Base-by-base conservation (phyloP, 2,113 vertebrate genomes). In the Hystrix brachyura region DNA sequence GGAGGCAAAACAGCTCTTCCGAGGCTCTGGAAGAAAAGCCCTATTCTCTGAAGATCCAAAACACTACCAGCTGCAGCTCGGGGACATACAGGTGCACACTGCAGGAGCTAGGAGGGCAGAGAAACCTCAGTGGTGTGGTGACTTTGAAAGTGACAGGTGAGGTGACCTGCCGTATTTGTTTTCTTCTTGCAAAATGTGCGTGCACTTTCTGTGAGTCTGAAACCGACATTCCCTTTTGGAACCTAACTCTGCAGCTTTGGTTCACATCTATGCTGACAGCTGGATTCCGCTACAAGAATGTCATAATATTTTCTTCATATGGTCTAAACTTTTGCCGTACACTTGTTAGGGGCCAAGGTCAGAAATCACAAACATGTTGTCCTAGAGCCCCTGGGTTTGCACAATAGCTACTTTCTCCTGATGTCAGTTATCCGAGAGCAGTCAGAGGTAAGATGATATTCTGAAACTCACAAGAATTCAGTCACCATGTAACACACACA, bases 81-180 rank as follows among this genome's bases (percentile, higher is more conserved):
- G 98, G 98, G 51, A 98, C 65, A 0, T 99, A 99, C 57, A 98
- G 82, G 13, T 99, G 98, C 34, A 78, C 60, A 11, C 74, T 99
- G 96, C 3, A 25, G 65, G 97, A 94, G 5, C 94, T 71, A 4
- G 93, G n/a, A 0, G 95, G 97, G 79, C 95, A 96, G 34, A 90
- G 0, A 29, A 98, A 98, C 46, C 87, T 92, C 46, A 99, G 97
- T 13, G 91, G 94, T 96, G 98, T 53, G 0, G 91, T 98, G 96
- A 96, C 62, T 1, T 25, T 99, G n/a, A 97, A 89, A 96, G 98
- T 99, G 95, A 98, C 98, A 98, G 99, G 99, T 99, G 97, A 79
- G 94, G 14, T 25, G 55, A 18, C 62, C 64, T 87, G 21, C 3
- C 23, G 18, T 3, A 0, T 48, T 71, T 55, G 46, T 10, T 87